Base-by-base conservation (phyloP, 2,113 vertebrate genomes). In the Pachypanchax playfairii region DNA sequence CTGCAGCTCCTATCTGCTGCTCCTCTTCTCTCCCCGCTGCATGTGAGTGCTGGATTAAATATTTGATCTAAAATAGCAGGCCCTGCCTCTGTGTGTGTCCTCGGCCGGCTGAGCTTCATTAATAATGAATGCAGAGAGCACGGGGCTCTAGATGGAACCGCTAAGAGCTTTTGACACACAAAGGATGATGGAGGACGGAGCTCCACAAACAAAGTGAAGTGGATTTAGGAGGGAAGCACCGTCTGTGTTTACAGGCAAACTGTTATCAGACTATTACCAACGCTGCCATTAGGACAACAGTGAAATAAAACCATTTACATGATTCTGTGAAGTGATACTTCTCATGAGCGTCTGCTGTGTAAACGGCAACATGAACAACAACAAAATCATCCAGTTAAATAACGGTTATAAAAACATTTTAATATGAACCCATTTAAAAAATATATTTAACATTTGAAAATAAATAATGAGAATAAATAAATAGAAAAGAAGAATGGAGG, bases 131-230 rank as follows among this genome's bases (percentile, higher is more conserved):
- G 79, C 62, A 65, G 70, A 67, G 77, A 79, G 85, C 75, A 84
- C 64, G 75, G 84, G 78, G 82, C 77, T 79, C 75, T 81, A 62
- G 70, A 84, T 82, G 66, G 70, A 67, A 79, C 71, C 46, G 60
- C 84, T 87, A 85, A 88, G 86, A 89, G 87, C 81, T 85, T 83
- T 80, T 82, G 87, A 87, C 83, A 90, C 77, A 91, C 86, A 89
- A 89, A 88, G 87, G 80, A 76, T 77, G 73, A 75, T 63, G 1
- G 73, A 75, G 73, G 73, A 77, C 54, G 49, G 60, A 74, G 73
- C 83, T 86, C 77, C 56, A 73, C 87, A 86, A 89, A 88, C 84
- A 86, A 70, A 77, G 75, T 86, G 80, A 83, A 89, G 84, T 76
- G 78, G 82, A 65, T 82, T 52, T 77, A 77, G 79, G 83, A 70